These are phyloP conservation scores for Burhinus bistriatus DNA, from an alignment of 2,113 vertebrate genomes.

Conservation along the genomic window DNA sequence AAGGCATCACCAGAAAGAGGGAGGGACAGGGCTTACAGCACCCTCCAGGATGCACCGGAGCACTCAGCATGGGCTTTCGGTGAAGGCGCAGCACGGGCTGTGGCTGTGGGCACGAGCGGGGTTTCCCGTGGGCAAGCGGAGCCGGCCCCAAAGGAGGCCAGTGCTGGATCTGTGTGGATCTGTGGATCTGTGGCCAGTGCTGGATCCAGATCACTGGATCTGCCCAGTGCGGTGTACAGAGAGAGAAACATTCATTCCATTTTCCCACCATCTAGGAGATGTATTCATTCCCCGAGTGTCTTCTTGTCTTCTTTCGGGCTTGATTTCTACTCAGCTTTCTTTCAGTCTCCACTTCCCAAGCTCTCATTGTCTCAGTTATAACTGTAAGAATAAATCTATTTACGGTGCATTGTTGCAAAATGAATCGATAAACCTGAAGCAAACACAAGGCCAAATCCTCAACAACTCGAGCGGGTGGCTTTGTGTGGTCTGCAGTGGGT, in stretches of 20 bases:
- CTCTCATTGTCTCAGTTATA: background rate
- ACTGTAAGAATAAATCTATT: slow-evolving; percentile 15
- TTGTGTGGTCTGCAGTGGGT: background rate
- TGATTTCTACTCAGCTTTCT: background rate
- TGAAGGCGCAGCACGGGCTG: background rate
- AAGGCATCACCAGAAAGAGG: background rate
- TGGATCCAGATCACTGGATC: no score
- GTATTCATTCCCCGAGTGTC: background rate
- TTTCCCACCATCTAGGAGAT: background rate
- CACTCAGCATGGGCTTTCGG: background rate
- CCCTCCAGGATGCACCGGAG: background rate
- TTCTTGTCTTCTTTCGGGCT: background rate
- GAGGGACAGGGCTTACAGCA: background rate
- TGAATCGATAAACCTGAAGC: slow-evolving; percentile 11
- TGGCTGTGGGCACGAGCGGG: background rate
- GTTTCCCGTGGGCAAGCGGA: background rate
- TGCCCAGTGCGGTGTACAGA: background rate
- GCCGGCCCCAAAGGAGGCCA: background rate
- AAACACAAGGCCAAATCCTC: background rate
- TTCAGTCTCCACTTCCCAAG: background rate
- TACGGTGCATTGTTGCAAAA: background rate
- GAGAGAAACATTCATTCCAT: background rate
- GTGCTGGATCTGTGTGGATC: background rate
- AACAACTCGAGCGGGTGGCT: background rate
- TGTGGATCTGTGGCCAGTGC: no score